Evolutionary conservation across 92 coral and sea anemone genomes (phyloP).

Genomic region (Phenganax marumi): DNA sequence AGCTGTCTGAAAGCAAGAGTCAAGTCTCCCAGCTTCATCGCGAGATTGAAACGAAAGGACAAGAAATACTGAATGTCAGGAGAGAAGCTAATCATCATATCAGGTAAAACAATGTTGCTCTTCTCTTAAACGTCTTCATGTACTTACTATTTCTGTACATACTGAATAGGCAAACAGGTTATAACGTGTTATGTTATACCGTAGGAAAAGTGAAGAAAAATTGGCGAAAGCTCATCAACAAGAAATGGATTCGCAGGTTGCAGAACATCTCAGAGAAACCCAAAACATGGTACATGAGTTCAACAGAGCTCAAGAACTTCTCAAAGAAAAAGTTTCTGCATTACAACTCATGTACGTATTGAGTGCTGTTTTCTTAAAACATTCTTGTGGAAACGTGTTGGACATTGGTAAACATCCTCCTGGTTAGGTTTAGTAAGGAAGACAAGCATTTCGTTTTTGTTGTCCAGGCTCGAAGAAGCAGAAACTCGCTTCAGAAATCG

Average conservation of each 20-base stretch:
- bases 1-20: conserved; percentile 57
- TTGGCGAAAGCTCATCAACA: conserved; percentile 81
- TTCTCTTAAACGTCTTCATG: background rate
- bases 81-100: conserved; percentile 84
- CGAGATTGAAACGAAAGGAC: conserved; percentile 82
- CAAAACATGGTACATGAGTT: conserved; percentile 79
- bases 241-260: conserved; percentile 72
- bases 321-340: conserved; percentile 90
- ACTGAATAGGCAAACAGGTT: background rate
- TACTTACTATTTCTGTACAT: background rate
- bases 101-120: conserved; percentile 50
- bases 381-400: background rate
- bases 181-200: background rate
- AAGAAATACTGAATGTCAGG: conserved; percentile 78
- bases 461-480: conserved; percentile 88
- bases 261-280: conserved; percentile 84
- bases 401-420: too few relatives aligned
- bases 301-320: conserved; percentile 86
- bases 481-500: conserved; percentile 85
- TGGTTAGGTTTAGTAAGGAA: background rate
- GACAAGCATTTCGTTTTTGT: background rate
- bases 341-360: conserved; percentile 83
- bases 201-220: conserved; percentile 83
- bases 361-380: background rate
- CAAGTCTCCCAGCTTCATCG: conserved; percentile 65